phyloP scores from a whole-genome alignment of 2,888 invertebrate genomes.

The Dioctria linearis region DNA sequence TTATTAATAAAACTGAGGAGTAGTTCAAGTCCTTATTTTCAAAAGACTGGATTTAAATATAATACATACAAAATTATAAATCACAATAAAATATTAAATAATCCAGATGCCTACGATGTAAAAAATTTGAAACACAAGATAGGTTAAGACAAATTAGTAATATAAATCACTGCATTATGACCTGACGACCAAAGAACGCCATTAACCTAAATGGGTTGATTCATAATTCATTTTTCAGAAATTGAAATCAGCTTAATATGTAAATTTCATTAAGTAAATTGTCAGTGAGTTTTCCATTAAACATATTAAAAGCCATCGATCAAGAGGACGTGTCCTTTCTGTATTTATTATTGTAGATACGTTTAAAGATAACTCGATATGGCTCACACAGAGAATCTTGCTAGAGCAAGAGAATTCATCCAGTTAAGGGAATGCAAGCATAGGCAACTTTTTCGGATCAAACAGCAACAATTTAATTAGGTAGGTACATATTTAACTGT shows the following conservation, averaged over 20 bases:
- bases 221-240: slow-evolving; percentile 6
- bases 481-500: too few relatives aligned
- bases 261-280: slow-evolving; percentile 53
- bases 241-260: slow-evolving; percentile 19
- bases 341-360: neutral
- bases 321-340: slow-evolving; percentile 30
- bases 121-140: too few relatives aligned
- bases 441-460: neutral
- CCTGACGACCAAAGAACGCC: neutral
- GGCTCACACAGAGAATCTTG: too few relatives aligned
- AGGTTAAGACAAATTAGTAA: too few relatives aligned
- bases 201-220: neutral
- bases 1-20: too few relatives aligned
- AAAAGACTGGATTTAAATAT: too few relatives aligned
- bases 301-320: slow-evolving; percentile 51
- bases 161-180: too few relatives aligned
- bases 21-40: too few relatives aligned
- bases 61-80: too few relatives aligned
- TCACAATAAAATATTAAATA: too few relatives aligned
- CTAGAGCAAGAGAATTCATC: neutral
- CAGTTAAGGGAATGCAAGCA: slow-evolving; percentile 1
- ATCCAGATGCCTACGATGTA: too few relatives aligned
- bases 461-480: neutral
- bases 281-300: slow-evolving; percentile 47
- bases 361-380: too few relatives aligned